These are phyloP conservation scores for Archaeoteleia sp. DNA, from an alignment of 2,888 invertebrate genomes.

Conservation along the genomic window DNA sequence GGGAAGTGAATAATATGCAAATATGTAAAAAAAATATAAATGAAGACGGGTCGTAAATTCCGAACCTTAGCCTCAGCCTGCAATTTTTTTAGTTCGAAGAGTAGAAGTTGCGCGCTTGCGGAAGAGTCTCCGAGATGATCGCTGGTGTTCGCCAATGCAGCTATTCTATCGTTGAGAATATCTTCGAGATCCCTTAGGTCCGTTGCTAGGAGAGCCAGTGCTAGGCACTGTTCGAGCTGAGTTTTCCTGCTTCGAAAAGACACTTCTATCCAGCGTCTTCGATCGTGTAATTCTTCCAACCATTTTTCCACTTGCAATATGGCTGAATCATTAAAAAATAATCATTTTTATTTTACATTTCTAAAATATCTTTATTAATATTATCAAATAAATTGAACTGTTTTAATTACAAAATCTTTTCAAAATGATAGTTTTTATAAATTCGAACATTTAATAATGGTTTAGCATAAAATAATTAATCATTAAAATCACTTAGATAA, in stretches of 20 bases:
- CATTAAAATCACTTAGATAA: too few species aligned
- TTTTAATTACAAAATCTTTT: too few species aligned
- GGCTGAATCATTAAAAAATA: conserved; percentile 72
- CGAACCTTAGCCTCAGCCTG: conserved; percentile 82
- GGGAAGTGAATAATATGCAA: too few species aligned
- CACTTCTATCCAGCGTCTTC: conserved; percentile 82
- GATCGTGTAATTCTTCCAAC: conserved; percentile 85
- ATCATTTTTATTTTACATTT: too few species aligned
- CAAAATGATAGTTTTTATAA: too few species aligned
- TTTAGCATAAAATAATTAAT: too few species aligned
- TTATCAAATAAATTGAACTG: too few species aligned
- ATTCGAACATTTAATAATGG: too few species aligned
- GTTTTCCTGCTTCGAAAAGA: conserved; percentile 82
- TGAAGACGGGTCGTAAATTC: background rate
- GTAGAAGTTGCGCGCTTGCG: conserved; percentile 80
- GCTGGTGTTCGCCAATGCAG: conserved; percentile 77
- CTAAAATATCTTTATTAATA: too few species aligned
- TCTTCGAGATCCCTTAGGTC: conserved; percentile 82
- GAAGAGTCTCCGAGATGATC: conserved; percentile 84
- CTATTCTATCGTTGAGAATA: conserved; percentile 77
- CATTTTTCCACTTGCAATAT: conserved; percentile 84
- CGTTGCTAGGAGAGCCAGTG: conserved; percentile 83
- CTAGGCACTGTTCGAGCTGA: conserved; percentile 86
- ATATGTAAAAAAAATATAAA: too few species aligned
- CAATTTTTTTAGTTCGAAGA: conserved; percentile 82